These are phyloP conservation scores for Halichoerus grypus DNA, from an alignment of 2,113 vertebrate species.

Conservation along the genomic window DNA sequence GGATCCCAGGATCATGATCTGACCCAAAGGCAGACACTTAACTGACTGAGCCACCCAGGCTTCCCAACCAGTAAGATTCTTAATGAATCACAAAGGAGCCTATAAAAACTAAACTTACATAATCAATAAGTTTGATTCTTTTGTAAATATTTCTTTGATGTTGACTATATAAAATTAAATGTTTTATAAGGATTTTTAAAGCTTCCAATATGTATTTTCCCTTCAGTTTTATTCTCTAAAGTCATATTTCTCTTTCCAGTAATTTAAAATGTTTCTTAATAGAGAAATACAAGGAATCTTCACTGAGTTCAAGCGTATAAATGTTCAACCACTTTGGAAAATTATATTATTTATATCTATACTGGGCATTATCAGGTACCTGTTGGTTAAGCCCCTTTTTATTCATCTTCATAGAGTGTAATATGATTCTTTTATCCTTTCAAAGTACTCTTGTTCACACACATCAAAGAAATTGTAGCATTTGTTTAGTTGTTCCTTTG, in stretches of 20 bases:
- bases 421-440: neutral
- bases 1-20: too few relatives aligned
- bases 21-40: too few relatives aligned
- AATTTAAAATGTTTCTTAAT: neutral
- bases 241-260: neutral
- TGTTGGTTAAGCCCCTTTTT: neutral
- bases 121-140: neutral
- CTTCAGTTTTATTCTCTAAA: neutral
- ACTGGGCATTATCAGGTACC: neutral
- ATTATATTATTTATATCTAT: neutral
- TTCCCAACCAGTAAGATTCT: too few relatives aligned
- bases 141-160: neutral
- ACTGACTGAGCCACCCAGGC: too few relatives aligned
- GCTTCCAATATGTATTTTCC: neutral
- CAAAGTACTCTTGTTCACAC: neutral
- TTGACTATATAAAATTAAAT: neutral
- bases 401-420: neutral
- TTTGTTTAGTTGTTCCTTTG: neutral
- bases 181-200: neutral
- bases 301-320: neutral
- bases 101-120: too few relatives aligned
- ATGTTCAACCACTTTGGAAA: neutral
- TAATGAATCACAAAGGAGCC: too few relatives aligned
- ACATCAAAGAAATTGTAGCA: neutral
- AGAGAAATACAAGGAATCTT: neutral